Conservation (phyloP, 2,888 invertebrate species). For the Trilocha varians region DNA sequence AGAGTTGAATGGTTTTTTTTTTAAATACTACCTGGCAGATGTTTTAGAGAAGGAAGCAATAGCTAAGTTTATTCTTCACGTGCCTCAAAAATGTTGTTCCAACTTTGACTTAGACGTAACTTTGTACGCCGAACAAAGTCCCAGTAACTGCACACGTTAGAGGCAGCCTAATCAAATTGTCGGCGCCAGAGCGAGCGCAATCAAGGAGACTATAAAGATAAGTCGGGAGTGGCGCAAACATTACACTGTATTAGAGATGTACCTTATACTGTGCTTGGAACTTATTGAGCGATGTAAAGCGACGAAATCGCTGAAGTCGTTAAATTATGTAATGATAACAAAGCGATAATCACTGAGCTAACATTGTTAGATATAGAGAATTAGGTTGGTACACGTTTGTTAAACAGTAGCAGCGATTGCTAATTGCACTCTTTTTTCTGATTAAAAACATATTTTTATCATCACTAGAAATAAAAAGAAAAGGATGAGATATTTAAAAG, state of each 20-base stretch:
- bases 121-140: constrained; percentile 4
- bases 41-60: no score
- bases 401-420: no score
- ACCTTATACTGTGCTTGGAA: constrained; percentile 1
- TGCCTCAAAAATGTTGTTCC: no score
- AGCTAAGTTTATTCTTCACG: no score
- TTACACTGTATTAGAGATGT: constrained; percentile 21
- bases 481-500: no score
- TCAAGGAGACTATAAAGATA: constrained; percentile 35
- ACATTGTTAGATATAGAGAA: no score
- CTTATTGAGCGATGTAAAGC: constrained; percentile 4
- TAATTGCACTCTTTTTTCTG: no score
- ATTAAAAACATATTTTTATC: no score
- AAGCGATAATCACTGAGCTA: background rate
- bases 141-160: constrained; percentile 13
- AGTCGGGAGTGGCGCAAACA: constrained; percentile 24
- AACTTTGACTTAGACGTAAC: background rate
- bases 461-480: no score
- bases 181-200: constrained; percentile 25
- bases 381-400: no score
- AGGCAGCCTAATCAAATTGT: constrained; percentile 33
- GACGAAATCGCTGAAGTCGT: background rate
- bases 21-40: no score
- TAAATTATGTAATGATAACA: background rate
- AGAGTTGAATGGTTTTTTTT: no score